Evolutionary conservation across 2,888 invertebrate genomes (phyloP).

Genomic region (Drosophila kanekoi): DNA sequence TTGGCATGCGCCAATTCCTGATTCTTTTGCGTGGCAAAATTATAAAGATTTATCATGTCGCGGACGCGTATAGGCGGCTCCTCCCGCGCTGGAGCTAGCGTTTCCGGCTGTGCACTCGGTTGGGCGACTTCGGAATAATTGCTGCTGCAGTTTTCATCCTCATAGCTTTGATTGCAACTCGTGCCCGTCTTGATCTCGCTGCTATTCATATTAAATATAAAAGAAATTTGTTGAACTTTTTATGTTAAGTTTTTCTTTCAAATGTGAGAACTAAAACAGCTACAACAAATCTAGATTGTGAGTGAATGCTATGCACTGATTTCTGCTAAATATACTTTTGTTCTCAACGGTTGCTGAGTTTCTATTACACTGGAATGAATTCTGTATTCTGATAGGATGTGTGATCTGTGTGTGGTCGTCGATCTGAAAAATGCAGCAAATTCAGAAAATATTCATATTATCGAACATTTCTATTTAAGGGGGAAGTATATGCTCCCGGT

Average conservation of each 20-base stretch:
- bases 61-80: conserved; percentile 73
- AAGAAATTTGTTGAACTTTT: conserved; percentile 25
- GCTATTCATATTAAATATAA: conserved; percentile 40
- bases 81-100: conserved; percentile 3
- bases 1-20: conserved; percentile 71
- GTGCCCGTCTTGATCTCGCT: conserved; percentile 30
- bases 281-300: conserved; percentile 36
- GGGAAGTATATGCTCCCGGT: too few relatives aligned
- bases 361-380: background rate
- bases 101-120: conserved; percentile 6
- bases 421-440: background rate
- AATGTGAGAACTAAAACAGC: conserved; percentile 49
- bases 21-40: conserved; percentile 72
- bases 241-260: conserved; percentile 37
- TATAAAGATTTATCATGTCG: conserved; percentile 82
- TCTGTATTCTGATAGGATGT: background rate
- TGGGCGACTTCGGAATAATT: conserved; percentile 42
- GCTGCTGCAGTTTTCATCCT: conserved; percentile 64
- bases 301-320: conserved; percentile 25
- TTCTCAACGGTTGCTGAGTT: conserved; percentile 37
- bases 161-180: conserved; percentile 20
- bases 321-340: background rate
- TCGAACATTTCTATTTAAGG: too few relatives aligned
- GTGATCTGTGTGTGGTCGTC: background rate
- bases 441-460: background rate